phyloP scores from a whole-genome alignment of 2,113 vertebrate genomes.

The Ochotona princeps region DNA sequence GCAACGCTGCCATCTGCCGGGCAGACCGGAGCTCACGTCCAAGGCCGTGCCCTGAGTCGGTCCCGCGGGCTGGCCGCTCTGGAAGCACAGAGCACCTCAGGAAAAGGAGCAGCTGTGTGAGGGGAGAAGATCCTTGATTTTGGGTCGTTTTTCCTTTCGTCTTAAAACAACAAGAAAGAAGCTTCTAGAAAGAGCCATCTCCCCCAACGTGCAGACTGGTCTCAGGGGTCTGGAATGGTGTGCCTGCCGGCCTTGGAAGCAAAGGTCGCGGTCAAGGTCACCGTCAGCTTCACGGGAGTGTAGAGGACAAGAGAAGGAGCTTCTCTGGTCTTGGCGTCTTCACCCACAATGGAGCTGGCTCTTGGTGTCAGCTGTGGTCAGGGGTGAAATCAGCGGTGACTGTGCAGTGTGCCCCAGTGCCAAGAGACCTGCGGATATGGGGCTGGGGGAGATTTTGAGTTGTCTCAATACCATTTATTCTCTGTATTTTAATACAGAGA shows the following conservation, averaged over 20 bases:
- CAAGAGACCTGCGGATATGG: too few relatives aligned
- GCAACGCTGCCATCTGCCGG: constrained; percentile 77
- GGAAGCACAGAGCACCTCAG: not conserved
- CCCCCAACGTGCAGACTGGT: not conserved
- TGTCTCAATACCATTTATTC: too few relatives aligned
- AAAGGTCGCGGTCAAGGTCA: not conserved
- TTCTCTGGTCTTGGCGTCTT: not conserved
- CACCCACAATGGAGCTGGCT: not conserved
- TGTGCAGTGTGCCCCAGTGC: too few relatives aligned
- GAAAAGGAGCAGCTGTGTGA: not conserved
- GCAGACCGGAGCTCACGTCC: accelerated
- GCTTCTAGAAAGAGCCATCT: not conserved
- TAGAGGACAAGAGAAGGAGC: too few relatives aligned
- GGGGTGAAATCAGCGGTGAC: too few relatives aligned
- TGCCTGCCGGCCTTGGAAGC: too few relatives aligned
- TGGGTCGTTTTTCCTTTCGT: not conserved
- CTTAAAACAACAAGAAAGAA: not conserved
- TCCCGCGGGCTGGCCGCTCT: not conserved
- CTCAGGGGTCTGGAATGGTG: not conserved
- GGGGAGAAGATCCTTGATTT: not conserved
- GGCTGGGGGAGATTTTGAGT: too few relatives aligned
- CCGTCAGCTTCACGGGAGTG: not conserved
- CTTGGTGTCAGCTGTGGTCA: not conserved
- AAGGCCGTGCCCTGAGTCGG: too few relatives aligned
- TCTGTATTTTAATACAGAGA: too few relatives aligned